A percentile compares a stretch with the other conserved stretches of the same genome.
Conservation (phyloP, 2,888 invertebrate genomes). For the Allolobophora icterica region DNA sequence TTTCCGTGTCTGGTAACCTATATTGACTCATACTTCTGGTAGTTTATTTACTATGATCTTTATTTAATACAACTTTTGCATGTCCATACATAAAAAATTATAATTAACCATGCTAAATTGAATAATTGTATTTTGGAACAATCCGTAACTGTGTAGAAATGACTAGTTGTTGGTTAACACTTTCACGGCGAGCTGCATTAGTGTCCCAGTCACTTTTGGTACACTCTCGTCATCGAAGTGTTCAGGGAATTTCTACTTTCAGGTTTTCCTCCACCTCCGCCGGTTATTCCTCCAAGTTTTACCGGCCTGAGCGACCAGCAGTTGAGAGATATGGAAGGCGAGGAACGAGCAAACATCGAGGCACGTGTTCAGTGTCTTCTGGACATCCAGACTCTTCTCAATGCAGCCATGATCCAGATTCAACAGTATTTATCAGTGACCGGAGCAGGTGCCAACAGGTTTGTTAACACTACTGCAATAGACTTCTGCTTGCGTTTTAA, state of each 20-base stretch:
- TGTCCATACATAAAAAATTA: not conserved
- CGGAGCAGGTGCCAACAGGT: not conserved
- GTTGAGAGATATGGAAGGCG: conserved; percentile 85
- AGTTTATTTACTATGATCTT: not conserved
- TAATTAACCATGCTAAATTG: not conserved
- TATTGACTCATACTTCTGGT: not conserved
- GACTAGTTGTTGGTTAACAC: not conserved
- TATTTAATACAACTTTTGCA: not conserved
- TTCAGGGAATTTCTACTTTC: not conserved
- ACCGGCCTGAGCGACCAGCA: conserved; percentile 82
- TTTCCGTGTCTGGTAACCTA: not conserved
- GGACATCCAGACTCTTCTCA: conserved; percentile 86
- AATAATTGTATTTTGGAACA: not conserved
- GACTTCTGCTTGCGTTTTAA: too few relatives aligned
- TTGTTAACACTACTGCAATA: too few relatives aligned
- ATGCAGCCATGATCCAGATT: conserved; percentile 91
- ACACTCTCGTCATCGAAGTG: too few relatives aligned
- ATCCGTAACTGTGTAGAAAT: not conserved
- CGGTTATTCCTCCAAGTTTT: conserved; percentile 67
- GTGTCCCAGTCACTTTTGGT: too few relatives aligned
- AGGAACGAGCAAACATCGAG: conserved; percentile 84
- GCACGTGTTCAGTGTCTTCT: conserved; percentile 84
- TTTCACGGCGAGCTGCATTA: too few relatives aligned
- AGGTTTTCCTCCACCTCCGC: conserved; percentile 43
- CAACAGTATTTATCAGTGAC: conserved; percentile 73